Conservation (phyloP, 1,140 invertebrate genomes). For the Aphelinus certus region DNA sequence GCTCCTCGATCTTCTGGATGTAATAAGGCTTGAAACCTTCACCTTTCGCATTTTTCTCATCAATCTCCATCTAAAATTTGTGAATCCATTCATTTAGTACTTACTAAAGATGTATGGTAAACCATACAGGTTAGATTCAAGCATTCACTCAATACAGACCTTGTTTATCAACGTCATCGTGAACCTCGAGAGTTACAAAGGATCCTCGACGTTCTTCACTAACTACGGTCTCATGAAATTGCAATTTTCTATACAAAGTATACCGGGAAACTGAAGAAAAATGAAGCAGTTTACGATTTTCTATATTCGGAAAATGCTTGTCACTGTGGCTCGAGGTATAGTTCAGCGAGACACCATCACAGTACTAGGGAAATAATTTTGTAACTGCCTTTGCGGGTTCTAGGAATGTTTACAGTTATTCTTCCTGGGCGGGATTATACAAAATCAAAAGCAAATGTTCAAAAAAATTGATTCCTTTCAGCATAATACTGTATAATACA, state of each 20-base stretch:
- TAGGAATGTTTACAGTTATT: too few relatives aligned
- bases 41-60: constrained; percentile 74
- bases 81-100: background rate
- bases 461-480: too few relatives aligned
- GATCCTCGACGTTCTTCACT: background rate
- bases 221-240: background rate
- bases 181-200: constrained; percentile 12
- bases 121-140: constrained; percentile 29
- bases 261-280: background rate
- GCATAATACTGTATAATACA: too few relatives aligned
- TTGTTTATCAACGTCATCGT: constrained; percentile 62
- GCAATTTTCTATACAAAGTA: background rate
- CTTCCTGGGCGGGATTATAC: too few relatives aligned
- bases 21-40: constrained; percentile 96
- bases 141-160: constrained; percentile 45
- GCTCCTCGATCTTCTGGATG: constrained; percentile 96
- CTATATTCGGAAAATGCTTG: background rate
- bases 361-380: too few relatives aligned
- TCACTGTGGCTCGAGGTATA: too few relatives aligned
- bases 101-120: background rate
- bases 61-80: constrained; percentile 84
- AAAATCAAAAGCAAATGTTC: too few relatives aligned
- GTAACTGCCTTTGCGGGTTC: too few relatives aligned
- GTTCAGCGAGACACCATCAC: too few relatives aligned
- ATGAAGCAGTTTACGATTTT: background rate